Evolutionary conservation across 1,140 invertebrate species (phyloP).

Genomic region (Pemphigus obesinymphae): DNA sequence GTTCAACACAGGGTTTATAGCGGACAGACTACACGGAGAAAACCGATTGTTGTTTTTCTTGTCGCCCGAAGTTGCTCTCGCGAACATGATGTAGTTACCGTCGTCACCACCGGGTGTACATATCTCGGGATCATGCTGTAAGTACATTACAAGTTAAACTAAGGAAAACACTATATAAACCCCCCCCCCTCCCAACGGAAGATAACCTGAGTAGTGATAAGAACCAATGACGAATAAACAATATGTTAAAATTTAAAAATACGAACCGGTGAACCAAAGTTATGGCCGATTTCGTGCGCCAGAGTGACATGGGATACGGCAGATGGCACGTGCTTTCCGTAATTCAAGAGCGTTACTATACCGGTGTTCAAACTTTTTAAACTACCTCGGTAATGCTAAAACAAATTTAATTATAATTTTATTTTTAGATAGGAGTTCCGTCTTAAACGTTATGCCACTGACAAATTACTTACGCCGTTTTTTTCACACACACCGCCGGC

Average conservation of each 20-base stretch:
- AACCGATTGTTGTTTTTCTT: constrained; percentile 90
- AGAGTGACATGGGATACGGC: constrained; percentile 97
- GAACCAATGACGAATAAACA: neutral
- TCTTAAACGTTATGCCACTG: neutral
- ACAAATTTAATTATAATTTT: constrained; percentile 49
- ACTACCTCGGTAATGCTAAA: constrained; percentile 86
- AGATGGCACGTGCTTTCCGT: constrained; percentile 96
- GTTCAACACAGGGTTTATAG: constrained; percentile 91
- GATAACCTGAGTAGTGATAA: too few relatives aligned
- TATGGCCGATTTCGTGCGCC: constrained; percentile 98
- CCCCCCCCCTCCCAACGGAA: too few relatives aligned
- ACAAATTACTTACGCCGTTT: constrained; percentile 67
- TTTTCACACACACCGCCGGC: constrained; percentile 91
- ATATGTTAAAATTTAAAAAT: neutral
- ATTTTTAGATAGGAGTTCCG: neutral
- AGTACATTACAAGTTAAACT: neutral
- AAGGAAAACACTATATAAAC: too few relatives aligned
- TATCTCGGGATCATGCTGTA: constrained; percentile 88
- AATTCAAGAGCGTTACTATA: constrained; percentile 96
- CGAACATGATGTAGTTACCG: constrained; percentile 98
- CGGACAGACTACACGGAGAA: constrained; percentile 68
- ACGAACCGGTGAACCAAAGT: constrained; percentile 93
- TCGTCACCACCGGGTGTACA: constrained; percentile 87
- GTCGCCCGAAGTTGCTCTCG: constrained; percentile 90
- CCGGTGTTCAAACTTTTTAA: constrained; percentile 96